Conservation (phyloP, 2,888 invertebrate species). For the Amblyjoppa proteus region DNA sequence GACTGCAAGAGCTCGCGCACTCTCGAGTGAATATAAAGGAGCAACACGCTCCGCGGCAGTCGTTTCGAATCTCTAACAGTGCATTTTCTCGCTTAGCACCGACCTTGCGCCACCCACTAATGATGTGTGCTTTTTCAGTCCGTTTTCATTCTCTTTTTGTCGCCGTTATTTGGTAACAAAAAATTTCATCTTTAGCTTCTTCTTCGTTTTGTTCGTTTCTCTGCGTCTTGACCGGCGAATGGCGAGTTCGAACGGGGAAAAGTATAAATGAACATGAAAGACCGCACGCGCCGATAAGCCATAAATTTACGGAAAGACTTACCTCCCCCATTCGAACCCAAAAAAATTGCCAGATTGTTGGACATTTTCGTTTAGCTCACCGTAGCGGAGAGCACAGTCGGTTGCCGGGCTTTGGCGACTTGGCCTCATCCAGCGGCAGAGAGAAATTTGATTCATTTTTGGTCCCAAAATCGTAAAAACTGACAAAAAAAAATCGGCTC, state of each 20-base stretch:
- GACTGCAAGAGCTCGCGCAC: conserved; percentile 63
- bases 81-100: conserved; percentile 26
- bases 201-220: conserved; percentile 4
- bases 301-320: conserved; percentile 31
- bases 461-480: conserved; percentile 35
- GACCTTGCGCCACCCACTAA: conserved; percentile 33
- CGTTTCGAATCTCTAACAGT: conserved; percentile 49
- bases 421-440: not conserved
- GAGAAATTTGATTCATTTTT: not conserved
- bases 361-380: conserved; percentile 5
- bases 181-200: conserved; percentile 42
- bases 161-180: not conserved
- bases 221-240: too few relatives aligned
- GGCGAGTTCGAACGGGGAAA: too few relatives aligned
- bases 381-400: not conserved
- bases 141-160: conserved; percentile 22
- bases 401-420: not conserved
- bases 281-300: not conserved
- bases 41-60: conserved; percentile 22
- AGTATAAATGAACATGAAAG: conserved; percentile 9
- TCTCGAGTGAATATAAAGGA: conserved; percentile 66
- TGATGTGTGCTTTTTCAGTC: conserved; percentile 13
- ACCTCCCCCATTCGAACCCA: not conserved
- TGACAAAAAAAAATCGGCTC: conserved; percentile 27
- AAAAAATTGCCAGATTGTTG: conserved; percentile 29